These are phyloP conservation scores for Cetonia aurata DNA, from an alignment of 2,888 invertebrate species.

Conservation along the genomic window DNA sequence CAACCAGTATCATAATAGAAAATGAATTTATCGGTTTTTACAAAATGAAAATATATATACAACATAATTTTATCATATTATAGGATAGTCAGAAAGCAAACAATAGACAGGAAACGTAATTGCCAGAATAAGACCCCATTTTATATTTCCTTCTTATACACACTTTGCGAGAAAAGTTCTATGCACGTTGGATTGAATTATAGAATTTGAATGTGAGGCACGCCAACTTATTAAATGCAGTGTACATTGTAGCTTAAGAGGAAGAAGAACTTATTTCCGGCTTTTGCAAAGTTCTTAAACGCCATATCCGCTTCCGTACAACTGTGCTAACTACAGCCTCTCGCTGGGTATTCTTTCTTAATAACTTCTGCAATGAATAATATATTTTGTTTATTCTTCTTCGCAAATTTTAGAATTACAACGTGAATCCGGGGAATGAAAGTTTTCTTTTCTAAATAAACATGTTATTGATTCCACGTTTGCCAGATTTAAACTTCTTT, in stretches of 20 bases:
- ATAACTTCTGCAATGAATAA: constrained; percentile 53
- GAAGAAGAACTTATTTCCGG: constrained; percentile 57
- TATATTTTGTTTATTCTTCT: constrained; percentile 49
- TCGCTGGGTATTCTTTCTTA: constrained; percentile 50
- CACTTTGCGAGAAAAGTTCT: too few species aligned
- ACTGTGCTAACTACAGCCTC: constrained; percentile 53
- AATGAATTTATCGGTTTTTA: too few species aligned
- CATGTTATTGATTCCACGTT: too few species aligned
- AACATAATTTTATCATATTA: too few species aligned
- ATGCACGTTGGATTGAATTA: constrained; percentile 31
- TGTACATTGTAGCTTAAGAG: constrained; percentile 50
- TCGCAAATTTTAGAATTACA: constrained; percentile 28
- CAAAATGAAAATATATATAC: too few species aligned
- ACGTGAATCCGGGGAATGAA: not conserved
- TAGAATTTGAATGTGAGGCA: constrained; percentile 49
- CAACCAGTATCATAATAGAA: too few species aligned
- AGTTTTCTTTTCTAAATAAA: constrained; percentile 13
- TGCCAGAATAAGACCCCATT: too few species aligned
- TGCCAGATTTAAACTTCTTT: too few species aligned
- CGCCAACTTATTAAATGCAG: constrained; percentile 49
- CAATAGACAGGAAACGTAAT: too few species aligned
- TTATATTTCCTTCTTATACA: too few species aligned
- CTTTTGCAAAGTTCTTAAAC: constrained; percentile 56
- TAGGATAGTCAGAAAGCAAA: too few species aligned
- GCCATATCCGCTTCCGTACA: constrained; percentile 55